Conservation (phyloP, 1,140 invertebrate genomes). For the Diuraphis noxia region DNA sequence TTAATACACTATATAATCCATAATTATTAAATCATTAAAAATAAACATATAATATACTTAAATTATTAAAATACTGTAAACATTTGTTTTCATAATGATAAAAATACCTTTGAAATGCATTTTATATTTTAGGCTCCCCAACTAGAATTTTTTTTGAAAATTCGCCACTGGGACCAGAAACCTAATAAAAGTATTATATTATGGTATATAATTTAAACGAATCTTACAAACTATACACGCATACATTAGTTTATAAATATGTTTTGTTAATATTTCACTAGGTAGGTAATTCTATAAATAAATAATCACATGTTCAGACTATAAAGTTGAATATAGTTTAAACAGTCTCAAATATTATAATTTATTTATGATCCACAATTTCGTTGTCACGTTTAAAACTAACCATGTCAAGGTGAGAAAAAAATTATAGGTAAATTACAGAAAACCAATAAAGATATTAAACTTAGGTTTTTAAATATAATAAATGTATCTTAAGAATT, state of each 20-base stretch:
- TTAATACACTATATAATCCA: no score
- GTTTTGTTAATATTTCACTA: not conserved
- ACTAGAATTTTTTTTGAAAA: no score
- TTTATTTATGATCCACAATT: not conserved
- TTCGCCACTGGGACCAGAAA: not conserved
- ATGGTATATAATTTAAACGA: not conserved
- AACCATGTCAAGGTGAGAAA: not conserved
- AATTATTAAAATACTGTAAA: no score
- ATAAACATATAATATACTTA: no score
- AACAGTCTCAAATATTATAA: not conserved
- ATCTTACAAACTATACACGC: not conserved
- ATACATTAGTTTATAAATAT: not conserved
- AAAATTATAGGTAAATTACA: not conserved
- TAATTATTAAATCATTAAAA: no score
- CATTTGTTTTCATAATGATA: no score
- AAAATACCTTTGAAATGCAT: no score
- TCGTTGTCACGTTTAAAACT: not conserved
- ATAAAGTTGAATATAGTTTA: not conserved
- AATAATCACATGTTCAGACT: not conserved
- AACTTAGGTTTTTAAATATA: not conserved
- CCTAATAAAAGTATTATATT: not conserved
- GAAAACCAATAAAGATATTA: not conserved
- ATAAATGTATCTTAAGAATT: not conserved
- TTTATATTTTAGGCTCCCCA: no score
- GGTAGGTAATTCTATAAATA: not conserved